Base-by-base conservation (phyloP, 2,888 invertebrate species). In the Drosophila leonis region DNA sequence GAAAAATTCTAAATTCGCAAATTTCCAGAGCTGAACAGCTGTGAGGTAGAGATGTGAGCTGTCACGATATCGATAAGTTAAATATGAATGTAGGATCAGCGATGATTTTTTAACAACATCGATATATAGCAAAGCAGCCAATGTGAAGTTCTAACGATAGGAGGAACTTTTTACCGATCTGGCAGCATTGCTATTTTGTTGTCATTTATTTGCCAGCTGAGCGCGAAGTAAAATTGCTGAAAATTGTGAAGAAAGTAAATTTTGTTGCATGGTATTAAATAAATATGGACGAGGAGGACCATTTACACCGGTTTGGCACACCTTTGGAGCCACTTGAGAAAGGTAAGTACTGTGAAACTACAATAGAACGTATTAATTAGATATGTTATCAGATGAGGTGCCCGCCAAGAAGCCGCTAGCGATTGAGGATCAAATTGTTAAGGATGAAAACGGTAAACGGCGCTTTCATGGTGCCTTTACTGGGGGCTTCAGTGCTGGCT, bases 391-490 rank as follows among this genome's bases (percentile, higher is more conserved):
- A 97, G 98, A 97, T 93, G 95, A 96, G 79, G 93, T 97, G 35
- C 96, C 97, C 0, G 94, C 95, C 51, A 98, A 97, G 90, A 96
- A 96, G 82, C 97, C 98, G 33, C 95, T 96, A 48, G 94, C 95
- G 13, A 92, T 96, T 24, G 96, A 97, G 92, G 98, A 99, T 87
- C 98, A 98, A 93, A 95, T 96, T 84, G 99, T 97, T 0, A 96
- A 96, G 56, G 99, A 99, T 92, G 96, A 95, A 35, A 96, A 97
- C 91, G 99, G 99, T 0, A 94, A 97, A 65, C 94, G 98, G 10
- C 94, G 99, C 83, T 99, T 99, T 92, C 99, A 99, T 93, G 99
- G 99, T 9, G 99, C 99, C 0, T 99, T 99, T 91, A 99, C 99
- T 0, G 99, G 99, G 0, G 98, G 95, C 4, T 99, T 99, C 92